Evolutionary conservation across 2,888 invertebrate genomes (phyloP).

Genomic region (Coleophora deauratella): DNA sequence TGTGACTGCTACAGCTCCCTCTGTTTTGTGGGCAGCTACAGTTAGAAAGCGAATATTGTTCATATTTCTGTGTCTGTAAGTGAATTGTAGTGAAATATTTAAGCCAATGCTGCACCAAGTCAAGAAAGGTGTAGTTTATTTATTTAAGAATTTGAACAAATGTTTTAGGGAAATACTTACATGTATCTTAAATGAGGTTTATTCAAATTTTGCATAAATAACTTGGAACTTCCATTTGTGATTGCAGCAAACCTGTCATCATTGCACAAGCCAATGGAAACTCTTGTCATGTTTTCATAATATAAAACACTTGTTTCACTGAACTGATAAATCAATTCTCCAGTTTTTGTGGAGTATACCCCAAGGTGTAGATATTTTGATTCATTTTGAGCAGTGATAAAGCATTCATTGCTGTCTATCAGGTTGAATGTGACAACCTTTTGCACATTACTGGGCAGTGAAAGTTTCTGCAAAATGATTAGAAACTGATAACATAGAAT

Average conservation of each 20-base stretch:
- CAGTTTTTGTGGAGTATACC: conserved; percentile 43
- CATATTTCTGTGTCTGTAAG: conserved; percentile 41
- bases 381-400: conserved; percentile 28
- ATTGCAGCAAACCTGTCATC: conserved; percentile 55
- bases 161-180: conserved; percentile 27
- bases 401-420: conserved; percentile 48
- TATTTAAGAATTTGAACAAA: too few species aligned
- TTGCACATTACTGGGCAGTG: conserved; percentile 27
- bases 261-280: conserved; percentile 52
- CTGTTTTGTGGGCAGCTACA: conserved; percentile 48
- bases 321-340: conserved; percentile 34
- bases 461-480: conserved; percentile 49
- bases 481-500: too few species aligned
- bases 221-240: conserved; percentile 44
- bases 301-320: conserved; percentile 15
- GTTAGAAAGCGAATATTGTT: conserved; percentile 44
- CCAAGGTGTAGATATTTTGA: conserved; percentile 24
- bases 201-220: conserved; percentile 51
- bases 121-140: too few species aligned
- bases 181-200: conserved; percentile 37
- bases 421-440: conserved; percentile 50
- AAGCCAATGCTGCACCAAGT: too few species aligned
- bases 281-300: conserved; percentile 29
- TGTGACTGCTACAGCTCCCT: conserved; percentile 44
- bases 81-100: too few species aligned